Percentiles rank a stretch among this genome's conserved stretches.
phyloP scores from a whole-genome alignment of 2,797 vertebrate genomes.

The Synaphobranchus kaupii region DNA sequence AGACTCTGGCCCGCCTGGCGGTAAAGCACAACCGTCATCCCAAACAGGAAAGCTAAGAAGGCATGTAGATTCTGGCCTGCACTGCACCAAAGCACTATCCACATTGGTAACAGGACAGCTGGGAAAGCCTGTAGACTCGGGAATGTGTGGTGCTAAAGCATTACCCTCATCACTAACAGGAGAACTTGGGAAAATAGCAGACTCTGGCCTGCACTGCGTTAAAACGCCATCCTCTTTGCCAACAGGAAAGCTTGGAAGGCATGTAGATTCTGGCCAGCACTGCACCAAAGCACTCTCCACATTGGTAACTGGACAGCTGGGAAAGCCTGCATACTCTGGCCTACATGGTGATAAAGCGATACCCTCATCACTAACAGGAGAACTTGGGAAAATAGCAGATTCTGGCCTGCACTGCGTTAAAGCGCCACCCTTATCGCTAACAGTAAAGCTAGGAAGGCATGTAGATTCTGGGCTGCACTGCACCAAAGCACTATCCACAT shows the following conservation, averaged over 20 bases:
- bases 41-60: no score
- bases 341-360: background rate
- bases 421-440: background rate
- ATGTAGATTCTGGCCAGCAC: background rate
- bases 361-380: background rate
- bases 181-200: background rate
- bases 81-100: background rate
- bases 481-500: background rate
- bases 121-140: background rate
- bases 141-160: background rate
- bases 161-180: background rate
- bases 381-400: background rate
- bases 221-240: background rate
- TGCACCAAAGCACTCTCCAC: background rate
- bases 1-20: background rate
- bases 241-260: background rate
- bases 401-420: no score
- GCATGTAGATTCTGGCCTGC: background rate
- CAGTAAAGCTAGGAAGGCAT: background rate
- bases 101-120: background rate
- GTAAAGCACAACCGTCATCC: background rate
- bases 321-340: background rate
- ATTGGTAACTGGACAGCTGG: background rate
- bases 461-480: background rate
- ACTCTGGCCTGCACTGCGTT: background rate